phyloP scores from a whole-genome alignment of 2,888 invertebrate species.

The Meghimatium bilineatum region DNA sequence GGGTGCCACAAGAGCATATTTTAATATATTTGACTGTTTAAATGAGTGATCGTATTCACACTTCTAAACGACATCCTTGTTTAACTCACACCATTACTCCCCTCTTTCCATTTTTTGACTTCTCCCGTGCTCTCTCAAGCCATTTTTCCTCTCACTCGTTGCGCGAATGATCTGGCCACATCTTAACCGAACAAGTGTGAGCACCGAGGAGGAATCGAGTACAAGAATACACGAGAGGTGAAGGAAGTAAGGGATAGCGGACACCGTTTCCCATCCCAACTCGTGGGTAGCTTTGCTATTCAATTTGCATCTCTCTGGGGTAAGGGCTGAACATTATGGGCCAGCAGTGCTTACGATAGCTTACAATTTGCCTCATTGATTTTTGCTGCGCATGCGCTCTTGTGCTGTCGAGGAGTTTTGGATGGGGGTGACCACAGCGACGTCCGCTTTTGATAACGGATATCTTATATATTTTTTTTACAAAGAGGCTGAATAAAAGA shows the following conservation, averaged over 20 bases:
- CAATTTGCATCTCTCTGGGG: slow-evolving; percentile 30
- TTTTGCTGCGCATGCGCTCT: slow-evolving; percentile 10
- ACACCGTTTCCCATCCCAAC: slow-evolving; percentile 12
- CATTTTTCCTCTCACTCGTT: not conserved
- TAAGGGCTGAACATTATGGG: slow-evolving; percentile 15
- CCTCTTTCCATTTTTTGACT: not conserved
- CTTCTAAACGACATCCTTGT: not conserved
- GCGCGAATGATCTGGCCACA: not conserved
- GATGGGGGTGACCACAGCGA: not conserved
- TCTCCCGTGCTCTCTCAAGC: not conserved
- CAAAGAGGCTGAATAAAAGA: slow-evolving; percentile 3
- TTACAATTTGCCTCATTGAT: slow-evolving; percentile 32
- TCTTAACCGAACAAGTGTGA: slow-evolving; percentile 10
- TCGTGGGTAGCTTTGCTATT: slow-evolving; percentile 20
- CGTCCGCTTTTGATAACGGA: not conserved
- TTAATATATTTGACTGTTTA: too few relatives aligned
- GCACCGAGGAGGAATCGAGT: not conserved
- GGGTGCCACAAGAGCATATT: too few relatives aligned
- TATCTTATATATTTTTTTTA: slow-evolving; percentile 7
- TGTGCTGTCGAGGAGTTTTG: not conserved
- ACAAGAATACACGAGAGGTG: not conserved
- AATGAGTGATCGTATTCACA: not conserved
- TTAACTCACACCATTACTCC: not conserved
- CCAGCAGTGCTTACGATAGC: slow-evolving; percentile 6
- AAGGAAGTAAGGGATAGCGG: not conserved